Evolutionary conservation across 2,113 vertebrate species (phyloP).

Genomic region (Xyliphius kryptos): DNA sequence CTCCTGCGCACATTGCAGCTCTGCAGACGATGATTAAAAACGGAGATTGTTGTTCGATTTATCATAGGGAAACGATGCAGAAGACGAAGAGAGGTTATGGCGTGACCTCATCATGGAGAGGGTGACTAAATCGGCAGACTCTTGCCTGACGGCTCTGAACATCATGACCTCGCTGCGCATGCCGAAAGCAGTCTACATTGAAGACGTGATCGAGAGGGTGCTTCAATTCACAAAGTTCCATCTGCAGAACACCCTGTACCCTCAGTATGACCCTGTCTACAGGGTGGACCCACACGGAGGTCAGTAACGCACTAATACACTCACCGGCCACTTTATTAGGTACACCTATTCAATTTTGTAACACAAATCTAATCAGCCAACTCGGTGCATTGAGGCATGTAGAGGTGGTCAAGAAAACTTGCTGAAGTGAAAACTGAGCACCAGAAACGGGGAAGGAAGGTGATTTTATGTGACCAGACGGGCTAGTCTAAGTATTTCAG

Average conservation of each 20-base stretch:
- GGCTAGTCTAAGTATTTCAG: too few relatives aligned
- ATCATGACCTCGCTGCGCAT: constrained; percentile 94
- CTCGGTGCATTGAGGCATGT: too few relatives aligned
- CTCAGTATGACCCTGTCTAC: constrained; percentile 97
- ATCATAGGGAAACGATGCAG: constrained; percentile 85
- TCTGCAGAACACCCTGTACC: constrained; percentile 95
- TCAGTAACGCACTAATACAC: too few relatives aligned
- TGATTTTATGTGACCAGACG: too few relatives aligned
- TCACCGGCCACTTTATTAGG: too few relatives aligned
- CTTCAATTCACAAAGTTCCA: constrained; percentile 98
- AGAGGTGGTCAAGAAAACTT: too few relatives aligned
- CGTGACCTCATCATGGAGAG: constrained; percentile 96
- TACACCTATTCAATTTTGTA: too few relatives aligned
- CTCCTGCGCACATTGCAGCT: too few relatives aligned
- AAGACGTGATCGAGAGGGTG: constrained; percentile 93
- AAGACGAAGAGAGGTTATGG: constrained; percentile 95
- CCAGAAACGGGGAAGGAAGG: too few relatives aligned
- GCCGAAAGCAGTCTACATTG: constrained; percentile 98
- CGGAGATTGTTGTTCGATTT: background rate
- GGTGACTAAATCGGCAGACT: constrained; percentile 95
- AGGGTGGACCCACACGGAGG: constrained; percentile 84
- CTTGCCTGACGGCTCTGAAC: constrained; percentile 91
- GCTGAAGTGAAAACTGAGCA: too few relatives aligned
- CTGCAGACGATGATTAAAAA: background rate
- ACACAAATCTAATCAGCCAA: too few relatives aligned